Evolutionary conservation across 2,888 invertebrate species (phyloP), one percentile per base, ranked within the genome.

Genomic region (Epirrita christyi): DNA sequence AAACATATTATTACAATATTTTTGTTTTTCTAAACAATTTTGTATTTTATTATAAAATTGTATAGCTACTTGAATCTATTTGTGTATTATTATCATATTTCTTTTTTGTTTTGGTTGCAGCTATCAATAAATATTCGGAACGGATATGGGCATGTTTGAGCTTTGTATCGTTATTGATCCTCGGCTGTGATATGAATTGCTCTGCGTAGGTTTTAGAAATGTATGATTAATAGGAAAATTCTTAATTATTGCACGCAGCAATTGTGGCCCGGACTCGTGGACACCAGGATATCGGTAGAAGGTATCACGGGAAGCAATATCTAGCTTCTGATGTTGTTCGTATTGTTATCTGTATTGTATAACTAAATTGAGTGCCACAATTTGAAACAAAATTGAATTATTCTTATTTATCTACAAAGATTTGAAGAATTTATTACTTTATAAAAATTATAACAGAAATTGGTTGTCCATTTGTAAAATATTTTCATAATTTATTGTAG

Each of bases 281-380:
- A 93, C 83, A 93, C 93, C 70, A 86, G 93, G 81, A 93, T 93
- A 87, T 93, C 93, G 72, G 93, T 93, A 75, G 93, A 93, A 87
- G 93, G 93, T 86, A 93, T 93, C 81, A 93, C 93, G 67, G 93
- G 93, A 68, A 93, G 93, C 87, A 93, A 93, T 80, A 93, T 93
- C 69, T 93, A 85, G 78, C 66, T 67, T 61, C 55, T 50, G 44
- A 27, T 40, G 27, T 55, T 36, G 45, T 56, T 54, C n/a, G 51
- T 41, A 52, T 47, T 57, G 55, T 45, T 45, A 21, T 51, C 41
- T 48, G 28, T 42, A 32, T 37, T 34, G 40, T 45, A 62, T 34
- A 34, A 37, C 51, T 62, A 64, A 66, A 59, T 61, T 63, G 64
- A 45, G 70, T 66, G 66, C 62, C 68, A 70, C 64, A 64, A 21